phyloP scores from a whole-genome alignment of 1,140 invertebrate species.

The Battus philenor region DNA sequence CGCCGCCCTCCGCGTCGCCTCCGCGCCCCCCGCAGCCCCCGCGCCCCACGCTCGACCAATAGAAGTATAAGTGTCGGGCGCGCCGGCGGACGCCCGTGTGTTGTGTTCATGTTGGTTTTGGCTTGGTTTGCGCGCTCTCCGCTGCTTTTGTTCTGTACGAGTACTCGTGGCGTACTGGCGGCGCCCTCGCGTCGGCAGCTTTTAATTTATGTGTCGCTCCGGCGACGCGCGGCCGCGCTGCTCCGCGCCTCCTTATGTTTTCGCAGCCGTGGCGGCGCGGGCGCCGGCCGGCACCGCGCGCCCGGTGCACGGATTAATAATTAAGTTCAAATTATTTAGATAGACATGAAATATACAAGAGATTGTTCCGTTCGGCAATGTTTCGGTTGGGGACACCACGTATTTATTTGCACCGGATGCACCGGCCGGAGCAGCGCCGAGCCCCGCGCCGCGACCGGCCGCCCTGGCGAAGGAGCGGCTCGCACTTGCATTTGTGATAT shows the following conservation, averaged over 20 bases:
- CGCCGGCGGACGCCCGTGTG: too few relatives aligned
- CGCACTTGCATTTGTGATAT: constrained; percentile 69
- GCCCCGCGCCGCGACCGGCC: not conserved
- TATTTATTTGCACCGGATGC: constrained; percentile 32
- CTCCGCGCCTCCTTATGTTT: too few relatives aligned
- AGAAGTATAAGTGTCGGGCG: too few relatives aligned
- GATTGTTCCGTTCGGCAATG: constrained; percentile 48
- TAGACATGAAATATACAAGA: constrained; percentile 53
- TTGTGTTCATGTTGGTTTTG: too few relatives aligned
- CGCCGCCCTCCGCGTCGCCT: not conserved
- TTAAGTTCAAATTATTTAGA: constrained; percentile 46
- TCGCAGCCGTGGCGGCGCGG: too few relatives aligned
- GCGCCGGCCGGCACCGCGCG: constrained; percentile 23
- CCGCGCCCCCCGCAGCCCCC: not conserved
- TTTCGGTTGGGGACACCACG: constrained; percentile 32
- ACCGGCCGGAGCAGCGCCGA: not conserved
- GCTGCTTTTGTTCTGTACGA: too few relatives aligned
- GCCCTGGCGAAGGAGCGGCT: too few relatives aligned
- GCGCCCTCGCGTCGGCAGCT: too few relatives aligned
- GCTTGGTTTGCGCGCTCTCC: too few relatives aligned
- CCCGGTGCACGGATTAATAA: constrained; percentile 25
- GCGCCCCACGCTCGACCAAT: not conserved
- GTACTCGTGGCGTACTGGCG: too few relatives aligned
- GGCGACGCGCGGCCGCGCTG: too few relatives aligned
- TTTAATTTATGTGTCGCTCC: too few relatives aligned